These are phyloP conservation scores for Corella eumyota DNA, from an alignment of 23 tunicate species.

Conservation along the genomic window DNA sequence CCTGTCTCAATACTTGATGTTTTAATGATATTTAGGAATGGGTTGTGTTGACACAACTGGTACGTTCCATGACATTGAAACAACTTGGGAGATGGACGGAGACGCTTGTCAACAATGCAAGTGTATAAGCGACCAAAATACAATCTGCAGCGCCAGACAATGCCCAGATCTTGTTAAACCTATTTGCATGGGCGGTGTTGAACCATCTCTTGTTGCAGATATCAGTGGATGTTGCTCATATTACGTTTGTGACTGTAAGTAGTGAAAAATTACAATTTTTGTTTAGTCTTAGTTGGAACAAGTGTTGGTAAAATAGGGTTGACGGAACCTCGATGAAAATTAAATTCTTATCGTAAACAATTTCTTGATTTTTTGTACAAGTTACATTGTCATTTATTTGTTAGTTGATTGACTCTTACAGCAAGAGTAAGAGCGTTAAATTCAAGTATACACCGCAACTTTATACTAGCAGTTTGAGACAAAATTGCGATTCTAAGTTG, in stretches of 20 bases:
- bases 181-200: constrained; percentile 49
- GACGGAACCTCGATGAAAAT: too few relatives aligned
- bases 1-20: background rate
- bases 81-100: constrained; percentile 51
- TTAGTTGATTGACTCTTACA: too few relatives aligned
- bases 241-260: constrained; percentile 94
- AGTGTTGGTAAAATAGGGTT: background rate
- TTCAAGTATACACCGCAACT: too few relatives aligned
- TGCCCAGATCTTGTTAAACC: constrained; percentile 38
- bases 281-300: background rate
- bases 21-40: constrained; percentile 23
- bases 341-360: too few relatives aligned
- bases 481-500: too few relatives aligned
- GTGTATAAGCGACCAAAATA: constrained; percentile 54
- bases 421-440: too few relatives aligned
- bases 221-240: constrained; percentile 80
- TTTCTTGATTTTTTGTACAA: too few relatives aligned
- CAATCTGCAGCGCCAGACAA: constrained; percentile 58
- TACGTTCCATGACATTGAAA: constrained; percentile 50
- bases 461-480: too few relatives aligned
- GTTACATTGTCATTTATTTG: too few relatives aligned
- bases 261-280: too few relatives aligned
- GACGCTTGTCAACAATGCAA: constrained; percentile 76
- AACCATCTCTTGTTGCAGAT: constrained; percentile 71
- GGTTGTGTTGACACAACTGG: constrained; percentile 81